phyloP scores from a whole-genome alignment of 2,797 vertebrate genomes.

The Pempheris klunzingeri region DNA sequence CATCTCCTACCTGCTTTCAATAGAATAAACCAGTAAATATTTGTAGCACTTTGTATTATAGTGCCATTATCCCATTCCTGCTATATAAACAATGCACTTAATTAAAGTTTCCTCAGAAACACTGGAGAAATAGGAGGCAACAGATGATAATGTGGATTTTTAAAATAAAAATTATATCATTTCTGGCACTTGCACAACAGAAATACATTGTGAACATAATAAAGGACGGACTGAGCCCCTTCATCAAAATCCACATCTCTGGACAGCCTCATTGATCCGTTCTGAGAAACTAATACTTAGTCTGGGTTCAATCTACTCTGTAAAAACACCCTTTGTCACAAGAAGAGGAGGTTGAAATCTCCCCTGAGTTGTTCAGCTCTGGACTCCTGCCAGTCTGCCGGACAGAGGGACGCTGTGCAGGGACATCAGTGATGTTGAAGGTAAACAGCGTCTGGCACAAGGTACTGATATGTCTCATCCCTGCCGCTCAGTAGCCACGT shows the following conservation, averaged over 20 bases:
- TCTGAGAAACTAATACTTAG: background rate
- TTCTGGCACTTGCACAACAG: background rate
- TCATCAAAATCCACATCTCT: background rate
- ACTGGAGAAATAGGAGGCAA: background rate
- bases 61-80: too few relatives aligned
- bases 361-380: constrained; percentile 35
- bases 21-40: too few relatives aligned
- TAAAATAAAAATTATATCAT: background rate
- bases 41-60: too few relatives aligned
- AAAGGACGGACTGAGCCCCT: background rate
- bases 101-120: background rate
- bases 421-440: constrained; percentile 29
- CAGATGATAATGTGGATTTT: background rate
- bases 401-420: constrained; percentile 7
- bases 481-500: constrained; percentile 24
- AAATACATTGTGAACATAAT: background rate
- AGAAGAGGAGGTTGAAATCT: background rate
- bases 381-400: constrained; percentile 30
- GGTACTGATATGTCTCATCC: background rate
- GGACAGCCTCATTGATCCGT: background rate
- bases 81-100: too few relatives aligned
- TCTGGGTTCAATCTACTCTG: background rate
- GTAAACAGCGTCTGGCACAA: constrained; percentile 25
- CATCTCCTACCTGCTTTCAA: too few relatives aligned
- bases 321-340: constrained; percentile 8